phyloP scores from a whole-genome alignment of 37 sponge, comb jelly and placozoan species.

The Cladorhizidae sp. region DNA sequence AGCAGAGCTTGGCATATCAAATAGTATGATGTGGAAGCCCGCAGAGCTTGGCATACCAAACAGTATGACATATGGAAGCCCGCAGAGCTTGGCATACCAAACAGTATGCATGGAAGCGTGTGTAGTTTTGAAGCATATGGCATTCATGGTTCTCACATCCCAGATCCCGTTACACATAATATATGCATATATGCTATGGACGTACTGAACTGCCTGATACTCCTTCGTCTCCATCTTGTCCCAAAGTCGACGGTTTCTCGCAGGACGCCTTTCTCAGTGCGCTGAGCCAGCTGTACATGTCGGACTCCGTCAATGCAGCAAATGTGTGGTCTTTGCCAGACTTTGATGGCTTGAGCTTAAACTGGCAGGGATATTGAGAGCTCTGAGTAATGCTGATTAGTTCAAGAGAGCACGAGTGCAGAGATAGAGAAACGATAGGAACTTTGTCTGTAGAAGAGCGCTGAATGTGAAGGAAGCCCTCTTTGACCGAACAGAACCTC shows the following conservation, averaged over 20 bases:
- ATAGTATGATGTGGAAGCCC: too few species aligned
- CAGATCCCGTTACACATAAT: too few species aligned
- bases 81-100: too few species aligned
- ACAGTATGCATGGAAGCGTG: too few species aligned
- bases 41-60: too few species aligned
- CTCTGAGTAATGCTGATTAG: constrained; percentile 9
- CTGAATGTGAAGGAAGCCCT: constrained; percentile 28
- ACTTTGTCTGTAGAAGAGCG: constrained; percentile 28
- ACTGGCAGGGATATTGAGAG: constrained; percentile 6
- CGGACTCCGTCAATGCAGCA: constrained; percentile 32
- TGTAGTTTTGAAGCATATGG: too few species aligned
- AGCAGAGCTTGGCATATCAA: too few species aligned
- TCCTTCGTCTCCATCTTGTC: neutral
- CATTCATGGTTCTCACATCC: too few species aligned
- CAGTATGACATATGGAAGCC: too few species aligned
- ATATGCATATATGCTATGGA: too few species aligned
- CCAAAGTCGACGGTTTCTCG: neutral
- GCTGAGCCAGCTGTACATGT: constrained; percentile 52
- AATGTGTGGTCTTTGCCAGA: constrained; percentile 49
- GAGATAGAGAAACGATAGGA: constrained; percentile 35
- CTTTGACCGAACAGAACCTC: constrained; percentile 49
- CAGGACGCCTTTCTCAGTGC: constrained; percentile 28
- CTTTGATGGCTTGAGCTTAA: constrained; percentile 14
- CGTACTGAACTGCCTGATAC: too few species aligned
- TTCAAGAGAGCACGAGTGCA: constrained; percentile 42